Evolutionary conservation across 2,888 invertebrate genomes (phyloP).

Genomic region (Tenodera sinensis): DNA sequence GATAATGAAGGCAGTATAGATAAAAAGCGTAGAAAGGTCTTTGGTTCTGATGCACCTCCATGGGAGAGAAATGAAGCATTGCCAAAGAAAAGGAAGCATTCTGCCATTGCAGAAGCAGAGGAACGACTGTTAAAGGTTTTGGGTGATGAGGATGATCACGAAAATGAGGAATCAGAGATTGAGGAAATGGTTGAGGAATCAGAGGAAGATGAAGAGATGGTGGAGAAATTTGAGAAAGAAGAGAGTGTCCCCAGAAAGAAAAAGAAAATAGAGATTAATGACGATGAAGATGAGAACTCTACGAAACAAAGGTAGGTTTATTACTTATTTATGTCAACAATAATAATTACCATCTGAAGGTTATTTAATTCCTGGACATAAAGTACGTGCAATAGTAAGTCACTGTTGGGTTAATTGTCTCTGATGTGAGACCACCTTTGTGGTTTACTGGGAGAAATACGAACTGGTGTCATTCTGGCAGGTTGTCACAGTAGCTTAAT

Average conservation of each 20-base stretch:
- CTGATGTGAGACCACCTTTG: no score
- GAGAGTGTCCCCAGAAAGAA: neutral
- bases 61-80: neutral
- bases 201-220: conserved; percentile 29
- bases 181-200: conserved; percentile 40
- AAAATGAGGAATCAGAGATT: conserved; percentile 27
- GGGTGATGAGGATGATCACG: neutral
- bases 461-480: no score
- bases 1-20: neutral
- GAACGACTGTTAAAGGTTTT: neutral
- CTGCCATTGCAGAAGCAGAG: neutral
- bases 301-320: neutral
- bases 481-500: no score
- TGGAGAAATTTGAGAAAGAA: neutral
- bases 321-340: no score
- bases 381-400: no score
- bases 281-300: neutral
- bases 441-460: no score
- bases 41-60: neutral
- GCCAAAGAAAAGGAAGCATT: neutral
- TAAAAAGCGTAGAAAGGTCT: neutral
- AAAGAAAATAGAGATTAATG: neutral
- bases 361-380: no score
- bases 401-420: no score
- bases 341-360: no score